Evolutionary conservation across 1,140 invertebrate species (phyloP), one percentile per base, ranked within the genome.

Genomic region (Drosophila pruinosa): DNA sequence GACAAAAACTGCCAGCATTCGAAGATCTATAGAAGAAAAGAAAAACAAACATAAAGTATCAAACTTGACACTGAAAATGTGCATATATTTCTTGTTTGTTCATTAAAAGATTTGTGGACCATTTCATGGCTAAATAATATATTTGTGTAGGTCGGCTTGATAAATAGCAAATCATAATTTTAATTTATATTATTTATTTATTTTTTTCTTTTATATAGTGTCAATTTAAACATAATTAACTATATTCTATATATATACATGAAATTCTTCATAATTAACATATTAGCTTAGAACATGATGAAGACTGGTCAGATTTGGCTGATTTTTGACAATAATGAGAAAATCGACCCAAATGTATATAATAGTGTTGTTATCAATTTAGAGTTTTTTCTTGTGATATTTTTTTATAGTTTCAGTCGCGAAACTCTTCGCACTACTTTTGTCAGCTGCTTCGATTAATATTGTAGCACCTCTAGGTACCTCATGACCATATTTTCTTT

Each of bases 1-100:
- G 5, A 15, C 31, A 14, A 34, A 52, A 26, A 19, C 3, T 4
- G 8, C 15, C 6, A 21, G 3, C 28, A 52, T 52, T 22, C 6
- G 28, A 15, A 28, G 34, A 34, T 31, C 6, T 52, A 34, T 48
- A 26, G 22, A 21, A 26, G 57, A 54, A 80, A 68, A 73, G 53
- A 47, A 79, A 76, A 75, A 64, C 67, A 79, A 63, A 61, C 80
- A 78, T 69, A 83, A 83, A 85, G 62, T 69, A 85, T 47, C 45
- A 63, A 85, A 72, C 67, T 79, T 83, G 79, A 83, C 79, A 83
- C 58, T 85, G 79, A 83, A 81, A 83, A 72, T 75, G 45, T 53
- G 21, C 15, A 57, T 61, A 61, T 56, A 47, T 75, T 64, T 64
- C 63, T 58, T 76, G 59, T 68, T 77, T 57, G 78, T 43, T 64